Evolutionary conservation across 2,113 vertebrate species (phyloP).

Genomic region (Tachysurus fulvidraco): DNA sequence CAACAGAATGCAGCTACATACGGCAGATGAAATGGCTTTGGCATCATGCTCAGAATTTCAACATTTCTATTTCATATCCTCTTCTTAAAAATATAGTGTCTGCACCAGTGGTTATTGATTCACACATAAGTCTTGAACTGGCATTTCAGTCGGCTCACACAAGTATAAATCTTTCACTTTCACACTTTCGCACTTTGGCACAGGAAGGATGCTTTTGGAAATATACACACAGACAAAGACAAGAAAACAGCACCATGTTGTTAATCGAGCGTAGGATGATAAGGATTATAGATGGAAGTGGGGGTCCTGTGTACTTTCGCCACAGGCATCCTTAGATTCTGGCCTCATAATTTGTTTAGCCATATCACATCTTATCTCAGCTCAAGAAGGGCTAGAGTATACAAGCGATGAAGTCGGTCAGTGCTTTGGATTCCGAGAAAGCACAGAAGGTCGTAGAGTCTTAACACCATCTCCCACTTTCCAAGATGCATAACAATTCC

Average conservation of each 20-base stretch:
- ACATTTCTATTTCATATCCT: background rate
- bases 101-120: background rate
- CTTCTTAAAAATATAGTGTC: background rate
- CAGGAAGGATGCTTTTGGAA: background rate
- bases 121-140: background rate
- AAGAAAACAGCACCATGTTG: background rate
- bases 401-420: background rate
- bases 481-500: background rate
- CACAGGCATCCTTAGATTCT: background rate
- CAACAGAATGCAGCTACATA: constrained; percentile 2
- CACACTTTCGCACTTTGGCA: background rate
- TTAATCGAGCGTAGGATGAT: background rate
- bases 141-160: background rate
- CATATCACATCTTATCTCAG: background rate
- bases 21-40: background rate
- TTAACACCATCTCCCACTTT: background rate
- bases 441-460: background rate
- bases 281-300: background rate
- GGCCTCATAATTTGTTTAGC: background rate
- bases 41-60: background rate
- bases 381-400: background rate
- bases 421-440: background rate
- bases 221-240: background rate
- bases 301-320: background rate
- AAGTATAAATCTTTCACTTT: background rate